These are phyloP conservation scores for Metellina segmentata DNA, from an alignment of 2,888 invertebrate genomes.

Conservation along the genomic window DNA sequence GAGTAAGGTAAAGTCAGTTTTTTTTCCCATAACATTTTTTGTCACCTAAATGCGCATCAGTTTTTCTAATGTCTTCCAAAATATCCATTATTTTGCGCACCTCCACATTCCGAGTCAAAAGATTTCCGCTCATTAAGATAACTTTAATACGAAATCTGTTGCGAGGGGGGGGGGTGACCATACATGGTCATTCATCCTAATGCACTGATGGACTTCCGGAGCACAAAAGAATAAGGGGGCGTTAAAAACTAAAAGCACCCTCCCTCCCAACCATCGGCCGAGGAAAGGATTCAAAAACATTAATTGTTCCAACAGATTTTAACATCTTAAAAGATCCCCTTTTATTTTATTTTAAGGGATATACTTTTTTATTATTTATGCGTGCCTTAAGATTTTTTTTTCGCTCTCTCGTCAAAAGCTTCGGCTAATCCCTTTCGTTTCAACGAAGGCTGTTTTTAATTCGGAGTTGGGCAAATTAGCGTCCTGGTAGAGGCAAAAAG, in stretches of 20 bases:
- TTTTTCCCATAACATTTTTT: constrained; percentile 19
- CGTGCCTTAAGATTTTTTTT: not conserved
- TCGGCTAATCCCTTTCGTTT: constrained; percentile 58
- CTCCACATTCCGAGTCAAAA: constrained; percentile 1
- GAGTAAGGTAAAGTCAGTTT: not conserved
- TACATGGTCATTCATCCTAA: constrained; percentile 48
- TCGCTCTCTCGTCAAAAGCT: constrained; percentile 20
- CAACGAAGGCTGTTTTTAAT: constrained; percentile 41
- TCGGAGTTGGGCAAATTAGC: constrained; percentile 62
- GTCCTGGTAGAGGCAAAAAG: constrained; percentile 55
- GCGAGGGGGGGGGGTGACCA: not conserved
- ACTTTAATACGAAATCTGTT: not conserved
- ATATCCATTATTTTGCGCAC: constrained; percentile 15
- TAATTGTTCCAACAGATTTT: constrained; percentile 62
- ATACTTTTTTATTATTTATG: not conserved
- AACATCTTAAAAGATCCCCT: constrained; percentile 36
- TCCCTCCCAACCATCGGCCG: not conserved
- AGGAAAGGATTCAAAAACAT: constrained; percentile 35
- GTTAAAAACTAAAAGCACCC: not conserved
- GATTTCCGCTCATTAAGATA: constrained; percentile 42
- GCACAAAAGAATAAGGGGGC: not conserved
- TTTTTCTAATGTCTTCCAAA: not conserved
- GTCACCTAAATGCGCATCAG: not conserved
- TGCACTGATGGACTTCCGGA: constrained; percentile 20
- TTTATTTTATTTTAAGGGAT: not conserved